These are phyloP conservation scores for Pardosa pseudoannulata DNA, from an alignment of 2,888 invertebrate species.

Conservation along the genomic window DNA sequence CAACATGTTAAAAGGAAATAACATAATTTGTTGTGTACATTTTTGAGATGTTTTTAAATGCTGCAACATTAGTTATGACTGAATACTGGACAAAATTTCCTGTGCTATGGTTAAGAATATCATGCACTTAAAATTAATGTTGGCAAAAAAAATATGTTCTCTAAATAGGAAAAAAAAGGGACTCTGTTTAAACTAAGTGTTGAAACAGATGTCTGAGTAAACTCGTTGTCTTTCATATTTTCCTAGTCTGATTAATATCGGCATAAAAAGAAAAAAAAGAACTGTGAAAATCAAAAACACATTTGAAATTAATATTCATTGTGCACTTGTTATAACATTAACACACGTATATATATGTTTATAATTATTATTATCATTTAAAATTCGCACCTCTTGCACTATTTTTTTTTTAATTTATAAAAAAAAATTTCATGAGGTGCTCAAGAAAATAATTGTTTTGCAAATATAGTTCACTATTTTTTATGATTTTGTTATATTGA, in stretches of 20 bases:
- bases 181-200: slow-evolving; percentile 63
- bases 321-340: slow-evolving; percentile 69
- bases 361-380: slow-evolving; percentile 45
- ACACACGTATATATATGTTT: slow-evolving; percentile 67
- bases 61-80: slow-evolving; percentile 50
- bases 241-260: slow-evolving; percentile 63
- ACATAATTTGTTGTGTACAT: slow-evolving; percentile 64
- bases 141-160: slow-evolving; percentile 60
- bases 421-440: slow-evolving; percentile 9
- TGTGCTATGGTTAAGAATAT: slow-evolving; percentile 35
- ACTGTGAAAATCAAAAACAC: slow-evolving; percentile 61
- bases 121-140: slow-evolving; percentile 67
- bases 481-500: slow-evolving; percentile 7
- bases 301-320: slow-evolving; percentile 64
- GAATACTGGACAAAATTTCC: slow-evolving; percentile 15
- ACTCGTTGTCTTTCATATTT: slow-evolving; percentile 71
- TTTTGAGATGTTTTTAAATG: slow-evolving; percentile 64
- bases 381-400: slow-evolving; percentile 6
- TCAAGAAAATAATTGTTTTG: slow-evolving; percentile 1
- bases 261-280: too few relatives aligned
- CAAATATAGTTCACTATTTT: slow-evolving; percentile 13
- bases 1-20: slow-evolving; percentile 44
- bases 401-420: background rate
- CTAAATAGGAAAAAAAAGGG: slow-evolving; percentile 46
- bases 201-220: slow-evolving; percentile 56